These are phyloP conservation scores for Lysandra bellargus DNA, from an alignment of 2,888 invertebrate genomes.

Conservation along the genomic window DNA sequence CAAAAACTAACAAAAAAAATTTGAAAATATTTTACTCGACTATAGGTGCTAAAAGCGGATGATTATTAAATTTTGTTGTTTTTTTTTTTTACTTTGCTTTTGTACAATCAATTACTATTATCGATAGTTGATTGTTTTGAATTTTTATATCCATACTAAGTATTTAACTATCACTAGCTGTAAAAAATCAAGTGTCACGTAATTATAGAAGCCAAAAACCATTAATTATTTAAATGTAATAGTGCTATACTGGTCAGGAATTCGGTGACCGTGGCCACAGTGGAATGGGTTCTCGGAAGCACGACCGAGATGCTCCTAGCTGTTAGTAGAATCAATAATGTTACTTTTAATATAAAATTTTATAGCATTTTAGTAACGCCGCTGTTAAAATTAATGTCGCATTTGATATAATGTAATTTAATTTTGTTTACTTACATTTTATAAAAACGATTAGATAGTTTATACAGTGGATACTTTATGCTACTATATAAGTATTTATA, in stretches of 20 bases:
- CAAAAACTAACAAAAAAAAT: too few species aligned
- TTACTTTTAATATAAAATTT: neutral
- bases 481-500: too few species aligned
- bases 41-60: too few species aligned
- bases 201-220: neutral
- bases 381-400: neutral
- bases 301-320: neutral
- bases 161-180: neutral
- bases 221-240: conserved; percentile 10
- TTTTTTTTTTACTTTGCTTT: too few species aligned
- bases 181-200: neutral
- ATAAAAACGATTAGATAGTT: neutral
- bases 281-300: conserved; percentile 3
- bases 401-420: neutral
- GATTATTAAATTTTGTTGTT: too few species aligned
- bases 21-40: too few species aligned
- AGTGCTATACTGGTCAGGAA: neutral
- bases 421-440: neutral
- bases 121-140: too few species aligned
- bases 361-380: neutral
- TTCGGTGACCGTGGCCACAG: neutral
- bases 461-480: neutral
- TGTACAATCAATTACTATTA: too few species aligned
- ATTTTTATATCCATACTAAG: too few species aligned
- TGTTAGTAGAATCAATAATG: neutral